Base-by-base conservation (phyloP, 2,797 vertebrate species). In the Pseudochromis fuscus region DNA sequence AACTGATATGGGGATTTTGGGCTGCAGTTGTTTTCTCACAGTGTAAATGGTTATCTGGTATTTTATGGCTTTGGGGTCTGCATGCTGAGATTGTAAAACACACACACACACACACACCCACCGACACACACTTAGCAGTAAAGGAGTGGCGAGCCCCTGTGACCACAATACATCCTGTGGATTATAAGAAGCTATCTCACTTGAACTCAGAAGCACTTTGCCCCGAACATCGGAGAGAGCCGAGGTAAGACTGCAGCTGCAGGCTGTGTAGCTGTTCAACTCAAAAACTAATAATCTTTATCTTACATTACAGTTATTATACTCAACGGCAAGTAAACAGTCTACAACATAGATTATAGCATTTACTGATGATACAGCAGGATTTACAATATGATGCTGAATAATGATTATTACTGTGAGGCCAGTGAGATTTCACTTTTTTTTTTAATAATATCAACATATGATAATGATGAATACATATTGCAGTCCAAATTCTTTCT, bases 191-290 rank as follows among this genome's bases (percentile, higher is more conserved):
- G 7, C 67, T 51, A 71, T 82, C 82, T 69, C 33, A 18, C 45
- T 60, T 72, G 63, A 67, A 78, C 59, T 48, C 8, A 48, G 49
- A 46, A 19, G 27, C 67, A 81, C 77, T 82, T 85, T 77, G 63
- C 66, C 58, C 72, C 7, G 72, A 62, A 38, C 67, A 23, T 0
- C 7, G 44, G 38, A 77, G 40, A 65, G 55, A 79, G 62, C 42
- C 27, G 5, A 85, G 91, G 91, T 92, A 91, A 87, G 88, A 56
- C 33, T 48, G 67, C 49, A 68, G 61, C 55, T 51, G 56, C 44
- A 46, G 42, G 15, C 58, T 57, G 27, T 75, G n/a, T 40, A 53
- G 7, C 25, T 51, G 18, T 51, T 81, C 25, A 49, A 44, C 45
- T 52, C 2, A 55, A 74, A 68, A 65, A 75, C 11, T 0, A 70